Evolutionary conservation across 2,797 vertebrate species (phyloP), one percentile per base, ranked within the genome.

Genomic region (Pipistrellus pipistrellus): DNA sequence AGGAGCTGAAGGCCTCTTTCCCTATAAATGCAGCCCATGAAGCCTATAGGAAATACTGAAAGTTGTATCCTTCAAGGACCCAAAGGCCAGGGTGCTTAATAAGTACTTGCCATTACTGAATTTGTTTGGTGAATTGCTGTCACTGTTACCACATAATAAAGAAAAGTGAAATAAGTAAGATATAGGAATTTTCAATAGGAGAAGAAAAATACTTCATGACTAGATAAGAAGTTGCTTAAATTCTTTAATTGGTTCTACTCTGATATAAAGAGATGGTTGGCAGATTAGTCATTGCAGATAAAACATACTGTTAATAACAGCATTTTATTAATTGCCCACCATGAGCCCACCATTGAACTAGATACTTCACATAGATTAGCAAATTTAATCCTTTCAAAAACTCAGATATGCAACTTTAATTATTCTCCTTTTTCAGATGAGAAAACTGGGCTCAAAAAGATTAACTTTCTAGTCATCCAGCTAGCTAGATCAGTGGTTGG

Each of bases 351-450:
- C 12, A 48, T 59, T 94, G 77, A 94, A 71, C 32, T 59, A 64
- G 48, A 89, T 35, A 77, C 23, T 94, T 93, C 68, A 73, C 4
- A 88, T 25, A 90, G 18, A 41, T 6, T 95, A 59, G 59, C 17
- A 94, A 64, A 55, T 46, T 80, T 82, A 91, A 38, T 82, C 46
- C 32, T 96, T 95, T 82, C 25, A 82, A 91, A 93, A 91, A 48
- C 11, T 55, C 23, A 88, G 62, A 78, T 66, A 82, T 59, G 21
- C 69, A 35, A 82, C 27, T 82, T 73, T 55, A 78, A 90, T 90
- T 88, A 91, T 51, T 68, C 44, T 93, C 8, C 17, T 69, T 94
- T 87, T 82, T 73, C 90, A 91, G 32, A 69, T 71, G 12, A 88
- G 44, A 57, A 94, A 92, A 85, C 30, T 11, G 18, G 32, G 32